Evolutionary conservation across 2,113 vertebrate species (phyloP), one percentile per base, ranked within the genome.

Genomic region (Thermophis baileyi): DNA sequence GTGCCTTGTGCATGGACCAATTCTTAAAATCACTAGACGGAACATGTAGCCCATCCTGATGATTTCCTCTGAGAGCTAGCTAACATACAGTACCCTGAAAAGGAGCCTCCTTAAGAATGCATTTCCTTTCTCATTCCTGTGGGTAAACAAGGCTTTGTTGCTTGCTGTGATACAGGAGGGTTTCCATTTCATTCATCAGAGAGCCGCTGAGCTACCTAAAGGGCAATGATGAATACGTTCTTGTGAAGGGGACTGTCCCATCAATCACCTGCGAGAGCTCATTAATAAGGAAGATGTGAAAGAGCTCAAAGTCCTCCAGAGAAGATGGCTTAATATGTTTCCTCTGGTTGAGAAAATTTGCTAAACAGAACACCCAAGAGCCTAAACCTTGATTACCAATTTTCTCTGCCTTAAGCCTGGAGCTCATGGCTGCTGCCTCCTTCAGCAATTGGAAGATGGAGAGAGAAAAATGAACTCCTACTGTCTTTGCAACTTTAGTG

Each of bases 191-290:
- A 53, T 88, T 63, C 57, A 46, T 88, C 46, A 88, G 85, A 35
- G 86, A 85, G 49, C 40, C 25, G 51, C 63, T 35, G 50, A 92
- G 49, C 47, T 74, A 30, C 35, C 35, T 46, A 53, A 46, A 53
- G 40, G 40, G 30, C 1, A 10, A 35, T 90, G 92, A 93, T 93
- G 63, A 50, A 93, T 89, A 57, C 12, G 30, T 24, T 85, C 55
- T 93, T 69, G 81, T 35, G 92, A 87, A 87, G 63, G 54, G 81
- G 90, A 92, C 53, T 85, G 87, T 86, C 91, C 91, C 95, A 94
- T 94, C 93, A 93, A 93, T 95, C 95, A 95, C 50, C 87, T 11
- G 90, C 47, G 88, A 93, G 93, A 89, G 46, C 89, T 92, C 90
- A 89, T 94, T 93, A 95, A 93, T 60, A 95, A 87, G 60, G 88